Conservation (phyloP, 2,113 vertebrate species). For the Benitochromis conjunctus region DNA sequence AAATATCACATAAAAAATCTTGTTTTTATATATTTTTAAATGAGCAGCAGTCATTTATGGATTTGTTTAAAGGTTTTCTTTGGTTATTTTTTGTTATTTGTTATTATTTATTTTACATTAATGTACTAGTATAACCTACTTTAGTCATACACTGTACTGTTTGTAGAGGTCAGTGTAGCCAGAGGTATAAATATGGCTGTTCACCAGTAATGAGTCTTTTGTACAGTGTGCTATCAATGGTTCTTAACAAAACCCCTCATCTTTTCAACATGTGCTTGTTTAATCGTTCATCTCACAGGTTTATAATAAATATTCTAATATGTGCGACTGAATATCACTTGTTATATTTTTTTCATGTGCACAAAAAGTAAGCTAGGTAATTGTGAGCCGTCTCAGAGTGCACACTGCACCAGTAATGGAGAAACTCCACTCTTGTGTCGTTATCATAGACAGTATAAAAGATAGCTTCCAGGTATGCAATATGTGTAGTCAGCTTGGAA, state of each 20-base stretch:
- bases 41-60: background rate
- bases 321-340: background rate
- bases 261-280: background rate
- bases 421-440: background rate
- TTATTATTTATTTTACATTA: background rate
- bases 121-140: background rate
- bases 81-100: background rate
- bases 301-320: background rate
- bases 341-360: background rate
- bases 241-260: background rate
- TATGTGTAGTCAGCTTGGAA: background rate
- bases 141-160: rapidly evolving
- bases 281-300: background rate
- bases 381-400: rapidly evolving
- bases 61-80: background rate
- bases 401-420: background rate
- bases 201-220: background rate
- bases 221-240: rapidly evolving
- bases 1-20: background rate
- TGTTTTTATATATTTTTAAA: rapidly evolving
- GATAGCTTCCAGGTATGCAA: background rate
- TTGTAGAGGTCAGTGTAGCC: background rate
- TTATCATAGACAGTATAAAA: background rate
- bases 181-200: background rate
- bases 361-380: background rate